Conservation (phyloP, 2,113 vertebrate genomes). For the Brachyhypopomus gauderio region DNA sequence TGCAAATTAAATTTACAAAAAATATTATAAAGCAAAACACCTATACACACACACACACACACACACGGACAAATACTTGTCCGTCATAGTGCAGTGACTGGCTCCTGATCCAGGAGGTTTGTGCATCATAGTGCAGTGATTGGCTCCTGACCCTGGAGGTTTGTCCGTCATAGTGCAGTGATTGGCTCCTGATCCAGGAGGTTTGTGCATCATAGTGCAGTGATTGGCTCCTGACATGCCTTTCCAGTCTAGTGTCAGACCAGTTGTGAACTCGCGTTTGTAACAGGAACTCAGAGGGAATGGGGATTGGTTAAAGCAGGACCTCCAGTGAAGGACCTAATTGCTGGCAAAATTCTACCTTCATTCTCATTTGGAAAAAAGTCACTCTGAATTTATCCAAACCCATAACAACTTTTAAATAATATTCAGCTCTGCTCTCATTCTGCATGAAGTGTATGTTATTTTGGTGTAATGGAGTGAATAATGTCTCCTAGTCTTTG, state of each 20-base stretch:
- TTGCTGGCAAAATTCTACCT: conserved; percentile 37
- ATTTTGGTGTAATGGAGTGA: background rate
- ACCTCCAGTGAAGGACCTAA: conserved; percentile 31
- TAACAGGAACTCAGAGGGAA: conserved; percentile 29
- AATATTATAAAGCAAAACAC: too few species aligned
- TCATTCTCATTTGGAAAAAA: conserved; percentile 16
- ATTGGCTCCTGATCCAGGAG: conserved; percentile 9
- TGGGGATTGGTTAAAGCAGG: conserved; percentile 28
- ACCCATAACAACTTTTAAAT: conserved; percentile 2
- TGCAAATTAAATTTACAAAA: background rate
- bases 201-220: background rate
- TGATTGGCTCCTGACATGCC: conserved; percentile 11
- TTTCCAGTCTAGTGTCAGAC: conserved; percentile 28
- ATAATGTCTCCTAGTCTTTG: background rate
- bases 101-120: conserved; percentile 9
- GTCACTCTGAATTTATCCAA: conserved; percentile 25
- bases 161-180: background rate
- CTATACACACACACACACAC: too few species aligned
- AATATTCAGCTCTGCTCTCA: background rate
- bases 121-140: conserved; percentile 1
- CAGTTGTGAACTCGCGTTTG: conserved; percentile 35
- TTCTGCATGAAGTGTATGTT: background rate
- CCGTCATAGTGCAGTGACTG: conserved; percentile 1
- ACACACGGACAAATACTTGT: too few species aligned
- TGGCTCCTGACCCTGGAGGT: conserved; percentile 5